A percentile compares a stretch with the other conserved stretches of the same genome.
phyloP scores from a whole-genome alignment of 2,888 invertebrate genomes.

The Coremacera marginata region DNA sequence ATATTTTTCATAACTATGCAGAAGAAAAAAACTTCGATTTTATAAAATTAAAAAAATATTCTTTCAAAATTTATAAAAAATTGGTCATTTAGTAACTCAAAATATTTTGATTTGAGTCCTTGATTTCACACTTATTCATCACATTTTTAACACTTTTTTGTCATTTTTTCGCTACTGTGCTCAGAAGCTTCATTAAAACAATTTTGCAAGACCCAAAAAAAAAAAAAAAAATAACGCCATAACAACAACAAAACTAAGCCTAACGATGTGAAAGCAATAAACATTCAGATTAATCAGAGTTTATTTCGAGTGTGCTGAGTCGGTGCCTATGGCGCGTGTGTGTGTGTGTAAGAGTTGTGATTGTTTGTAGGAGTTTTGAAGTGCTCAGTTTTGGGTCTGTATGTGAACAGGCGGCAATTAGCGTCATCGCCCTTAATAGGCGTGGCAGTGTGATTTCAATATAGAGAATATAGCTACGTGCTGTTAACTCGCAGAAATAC shows the following conservation, averaged over 20 bases:
- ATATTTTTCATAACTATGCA: too few relatives aligned
- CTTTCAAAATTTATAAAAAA: too few relatives aligned
- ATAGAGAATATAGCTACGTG: background rate
- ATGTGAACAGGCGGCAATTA: background rate
- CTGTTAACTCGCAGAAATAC: background rate
- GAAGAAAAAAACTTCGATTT: too few relatives aligned
- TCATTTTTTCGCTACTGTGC: too few relatives aligned
- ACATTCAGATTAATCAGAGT: conserved; percentile 11
- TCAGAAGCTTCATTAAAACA: too few relatives aligned
- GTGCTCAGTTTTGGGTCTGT: background rate
- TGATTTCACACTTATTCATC: too few relatives aligned
- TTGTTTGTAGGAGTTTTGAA: background rate
- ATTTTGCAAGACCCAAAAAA: background rate
- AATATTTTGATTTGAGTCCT: too few relatives aligned
- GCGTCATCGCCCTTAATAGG: conserved; percentile 16
- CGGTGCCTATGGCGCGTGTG: background rate
- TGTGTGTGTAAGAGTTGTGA: background rate
- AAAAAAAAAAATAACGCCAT: background rate
- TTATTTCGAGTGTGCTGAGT: background rate
- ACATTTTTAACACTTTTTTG: too few relatives aligned
- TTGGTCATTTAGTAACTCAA: too few relatives aligned
- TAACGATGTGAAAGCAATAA: conserved; percentile 23
- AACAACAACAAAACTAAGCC: conserved; percentile 14
- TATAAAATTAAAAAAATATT: too few relatives aligned
- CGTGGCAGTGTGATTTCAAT: conserved; percentile 16